phyloP scores from a whole-genome alignment of 1,140 invertebrate species.

The Drosophila bocqueti region DNA sequence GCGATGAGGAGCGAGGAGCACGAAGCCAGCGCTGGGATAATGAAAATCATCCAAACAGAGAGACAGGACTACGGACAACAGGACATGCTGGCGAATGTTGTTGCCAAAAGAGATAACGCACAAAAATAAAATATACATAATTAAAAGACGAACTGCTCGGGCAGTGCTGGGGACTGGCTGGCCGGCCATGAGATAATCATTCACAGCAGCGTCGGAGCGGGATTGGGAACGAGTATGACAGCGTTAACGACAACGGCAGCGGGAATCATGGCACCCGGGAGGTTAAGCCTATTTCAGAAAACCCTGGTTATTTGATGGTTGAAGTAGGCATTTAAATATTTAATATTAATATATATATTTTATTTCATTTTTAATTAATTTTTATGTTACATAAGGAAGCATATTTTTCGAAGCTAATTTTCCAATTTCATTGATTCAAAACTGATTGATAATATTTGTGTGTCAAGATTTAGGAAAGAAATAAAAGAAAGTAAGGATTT shows the following conservation, averaged over 20 bases:
- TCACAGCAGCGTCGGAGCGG: constrained; percentile 11
- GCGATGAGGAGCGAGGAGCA: constrained; percentile 24
- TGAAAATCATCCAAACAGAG: constrained; percentile 50
- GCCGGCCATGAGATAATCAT: constrained; percentile 42
- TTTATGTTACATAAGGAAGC: not conserved
- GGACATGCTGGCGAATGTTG: constrained; percentile 56
- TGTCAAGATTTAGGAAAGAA: not conserved
- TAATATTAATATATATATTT: not conserved
- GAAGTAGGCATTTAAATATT: not conserved
- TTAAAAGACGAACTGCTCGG: constrained; percentile 47
- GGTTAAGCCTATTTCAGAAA: not conserved
- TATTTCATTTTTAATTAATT: not conserved
- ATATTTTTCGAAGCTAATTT: not conserved
- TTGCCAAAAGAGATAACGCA: constrained; percentile 64
- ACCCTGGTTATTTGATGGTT: not conserved
- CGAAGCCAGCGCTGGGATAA: constrained; percentile 45
- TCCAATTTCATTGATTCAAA: not conserved
- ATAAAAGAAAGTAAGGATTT: not conserved
- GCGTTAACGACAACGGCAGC: not conserved
- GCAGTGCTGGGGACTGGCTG: constrained; percentile 16
- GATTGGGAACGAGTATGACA: not conserved
- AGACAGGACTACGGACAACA: constrained; percentile 22
- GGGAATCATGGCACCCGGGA: not conserved
- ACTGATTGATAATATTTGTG: not conserved
- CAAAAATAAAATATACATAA: constrained; percentile 69